Evolutionary conservation across 1,140 invertebrate species (phyloP).

Genomic region (Lasaia peninsularis): DNA sequence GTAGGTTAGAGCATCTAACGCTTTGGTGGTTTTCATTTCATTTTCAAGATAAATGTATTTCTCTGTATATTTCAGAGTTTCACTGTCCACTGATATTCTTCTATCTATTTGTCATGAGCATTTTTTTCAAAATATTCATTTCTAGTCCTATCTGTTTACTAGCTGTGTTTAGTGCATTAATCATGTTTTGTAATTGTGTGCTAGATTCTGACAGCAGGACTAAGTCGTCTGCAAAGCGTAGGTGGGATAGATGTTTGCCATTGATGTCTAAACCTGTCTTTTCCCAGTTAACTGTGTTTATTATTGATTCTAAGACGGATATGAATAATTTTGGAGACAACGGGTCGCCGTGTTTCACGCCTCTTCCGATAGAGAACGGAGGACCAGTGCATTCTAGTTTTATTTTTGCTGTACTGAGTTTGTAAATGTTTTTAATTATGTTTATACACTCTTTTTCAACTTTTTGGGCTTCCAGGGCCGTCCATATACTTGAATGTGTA

Average conservation of each 20-base stretch:
- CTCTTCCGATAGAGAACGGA: not conserved
- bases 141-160: not conserved
- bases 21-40: conserved; percentile 21
- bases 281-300: not conserved
- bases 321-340: not conserved
- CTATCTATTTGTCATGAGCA: conserved; percentile 16
- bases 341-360: not conserved
- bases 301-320: not conserved
- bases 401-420: conserved; percentile 15
- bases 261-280: not conserved
- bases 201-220: not conserved
- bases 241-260: not conserved
- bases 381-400: conserved; percentile 14
- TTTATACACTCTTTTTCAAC: conserved; percentile 4
- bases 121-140: conserved; percentile 12
- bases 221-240: not conserved
- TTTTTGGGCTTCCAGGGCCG: not conserved
- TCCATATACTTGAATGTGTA: conserved; percentile 9
- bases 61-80: conserved; percentile 20
- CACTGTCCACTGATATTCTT: conserved; percentile 15
- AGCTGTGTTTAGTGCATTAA: not conserved
- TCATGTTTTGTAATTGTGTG: not conserved
- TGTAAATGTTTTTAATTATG: conserved; percentile 19
- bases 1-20: not conserved
- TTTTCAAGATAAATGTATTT: conserved; percentile 29